phyloP scores from a whole-genome alignment of 2,797 vertebrate genomes.

The Chrysocyon brachyurus region DNA sequence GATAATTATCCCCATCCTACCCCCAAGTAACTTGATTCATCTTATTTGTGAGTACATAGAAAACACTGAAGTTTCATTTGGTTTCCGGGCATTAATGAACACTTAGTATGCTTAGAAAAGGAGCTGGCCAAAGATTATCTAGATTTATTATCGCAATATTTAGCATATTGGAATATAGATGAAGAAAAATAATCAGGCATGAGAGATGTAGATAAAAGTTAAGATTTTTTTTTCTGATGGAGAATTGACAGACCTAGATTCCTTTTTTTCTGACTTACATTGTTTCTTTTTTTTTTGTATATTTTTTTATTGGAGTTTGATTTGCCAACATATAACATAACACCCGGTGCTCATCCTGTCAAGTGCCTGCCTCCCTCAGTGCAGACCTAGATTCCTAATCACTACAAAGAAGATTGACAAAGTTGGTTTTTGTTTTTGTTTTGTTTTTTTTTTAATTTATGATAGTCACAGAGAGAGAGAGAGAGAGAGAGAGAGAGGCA shows the following conservation, averaged over 20 bases:
- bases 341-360: too few relatives aligned
- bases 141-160: conserved; percentile 71
- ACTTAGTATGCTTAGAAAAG: conserved; percentile 56
- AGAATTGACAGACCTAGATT: conserved; percentile 56
- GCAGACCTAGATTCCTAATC: conserved; percentile 47
- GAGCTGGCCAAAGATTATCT: conserved; percentile 61
- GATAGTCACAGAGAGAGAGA: too few relatives aligned
- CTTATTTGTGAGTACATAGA: neutral
- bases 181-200: conserved; percentile 75
- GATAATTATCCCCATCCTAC: conserved; percentile 62
- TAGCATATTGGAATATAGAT: conserved; percentile 77
- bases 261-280: neutral
- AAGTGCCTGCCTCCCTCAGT: too few relatives aligned
- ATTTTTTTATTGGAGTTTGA: too few relatives aligned
- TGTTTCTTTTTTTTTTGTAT: too few relatives aligned
- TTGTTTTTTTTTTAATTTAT: too few relatives aligned
- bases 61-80: neutral
- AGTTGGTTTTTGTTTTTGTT: neutral
- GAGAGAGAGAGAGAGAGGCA: too few relatives aligned
- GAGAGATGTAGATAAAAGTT: conserved; percentile 72
- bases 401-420: conserved; percentile 6
- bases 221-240: conserved; percentile 47
- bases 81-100: conserved; percentile 65
- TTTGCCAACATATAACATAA: too few relatives aligned
- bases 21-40: conserved; percentile 26